Base-by-base conservation (phyloP, 2,797 vertebrate species). In the Pseudotriccus pelzelni region DNA sequence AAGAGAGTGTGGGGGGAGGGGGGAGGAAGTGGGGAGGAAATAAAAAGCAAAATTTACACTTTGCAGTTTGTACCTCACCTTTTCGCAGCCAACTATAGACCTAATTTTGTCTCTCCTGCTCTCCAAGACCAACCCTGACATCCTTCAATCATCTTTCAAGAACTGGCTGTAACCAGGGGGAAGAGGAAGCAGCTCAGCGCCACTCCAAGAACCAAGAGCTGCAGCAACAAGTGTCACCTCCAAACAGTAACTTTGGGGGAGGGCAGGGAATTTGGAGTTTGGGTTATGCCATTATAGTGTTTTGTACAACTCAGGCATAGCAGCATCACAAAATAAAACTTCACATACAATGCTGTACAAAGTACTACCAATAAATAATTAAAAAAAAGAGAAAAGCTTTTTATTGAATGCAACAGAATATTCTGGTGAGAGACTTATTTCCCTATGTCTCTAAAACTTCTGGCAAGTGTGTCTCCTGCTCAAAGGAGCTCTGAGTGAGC, bases 1-100 rank as follows among this genome's bases (percentile, higher is more conserved):
- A 21, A 34, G 25, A 14, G 36, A 4, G 22, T 4, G 12, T 3
- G 4, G 9, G 1, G 4, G 5, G 10, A 2, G 3, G 2, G 23
- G 14, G 9, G 10, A 49, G 25, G 22, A 62, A 43, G 34, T 2
- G 2, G 5, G 4, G 39, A 76, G 7, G 30, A 77, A 88, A 75
- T 20, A 56, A 84, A 91, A 82, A 60, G 12, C 21, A 64, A 68
- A 80, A 50, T 0, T 32, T 27, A 67, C n/a, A 6, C 59, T 76
- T 88, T 39, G 20, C 55, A 76, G 63, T 56, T 62, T 68, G 39
- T 23, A 46, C 6, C 36, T 85, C 9, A 62, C 49, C n/a, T 53
- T 60, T 36, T 69, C 37, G 74, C 28, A 32, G 34, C 47, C 44
- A 76, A 60, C n/a, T n/a, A 50, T 10, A 81, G 46, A 78, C 23